Evolutionary conservation across 2,113 vertebrate genomes (phyloP).

Genomic region (Ochotona curzoniae): DNA sequence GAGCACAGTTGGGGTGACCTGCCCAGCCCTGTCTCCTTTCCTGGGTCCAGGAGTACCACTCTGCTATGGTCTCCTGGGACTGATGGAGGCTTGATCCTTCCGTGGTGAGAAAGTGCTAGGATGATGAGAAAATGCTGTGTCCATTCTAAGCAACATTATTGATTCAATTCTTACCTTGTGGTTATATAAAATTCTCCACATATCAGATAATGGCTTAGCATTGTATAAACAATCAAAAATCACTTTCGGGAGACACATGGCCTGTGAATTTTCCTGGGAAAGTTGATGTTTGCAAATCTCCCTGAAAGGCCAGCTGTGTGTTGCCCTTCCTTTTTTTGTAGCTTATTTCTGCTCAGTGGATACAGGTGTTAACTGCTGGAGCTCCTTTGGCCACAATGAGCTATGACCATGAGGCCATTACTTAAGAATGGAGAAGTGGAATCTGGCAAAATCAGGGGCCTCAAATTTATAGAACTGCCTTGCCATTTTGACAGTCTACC

Average conservation of each 20-base stretch:
- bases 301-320: not conserved
- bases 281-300: conserved; percentile 37
- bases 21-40: not conserved
- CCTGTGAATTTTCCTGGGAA: conserved; percentile 56
- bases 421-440: not conserved
- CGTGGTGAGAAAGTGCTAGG: conserved; percentile 11
- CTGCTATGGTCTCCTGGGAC: not conserved
- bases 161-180: conserved; percentile 66
- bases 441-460: not conserved
- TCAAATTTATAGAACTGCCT: not conserved
- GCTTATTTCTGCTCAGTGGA: not conserved
- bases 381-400: not conserved
- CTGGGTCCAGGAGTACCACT: not conserved
- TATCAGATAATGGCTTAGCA: conserved; percentile 62
- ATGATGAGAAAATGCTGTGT: conserved; percentile 23
- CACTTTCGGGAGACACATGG: conserved; percentile 32
- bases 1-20: not conserved
- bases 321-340: not conserved
- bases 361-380: not conserved
- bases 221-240: conserved; percentile 59
- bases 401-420: not conserved
- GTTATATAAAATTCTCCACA: conserved; percentile 68
- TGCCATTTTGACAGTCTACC: not conserved
- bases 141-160: conserved; percentile 59
- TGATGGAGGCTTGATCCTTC: not conserved